Evolutionary conservation across 2,888 invertebrate genomes (phyloP).

Genomic region (Eulithis prunata): DNA sequence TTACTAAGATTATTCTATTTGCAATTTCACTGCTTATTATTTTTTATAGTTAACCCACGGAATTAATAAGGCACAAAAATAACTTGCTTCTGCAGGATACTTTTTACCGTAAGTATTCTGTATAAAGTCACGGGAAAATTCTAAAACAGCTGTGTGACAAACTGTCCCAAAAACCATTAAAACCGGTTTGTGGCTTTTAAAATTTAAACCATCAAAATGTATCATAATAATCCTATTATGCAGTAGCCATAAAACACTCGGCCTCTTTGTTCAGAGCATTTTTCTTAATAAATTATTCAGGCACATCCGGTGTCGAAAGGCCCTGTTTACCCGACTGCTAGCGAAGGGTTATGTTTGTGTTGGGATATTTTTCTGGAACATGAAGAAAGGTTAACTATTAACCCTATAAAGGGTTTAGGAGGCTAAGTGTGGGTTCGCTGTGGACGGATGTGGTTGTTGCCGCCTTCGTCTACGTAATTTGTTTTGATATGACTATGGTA

Average conservation of each 20-base stretch:
- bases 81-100: too few species aligned
- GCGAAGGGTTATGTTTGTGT: conserved; percentile 44
- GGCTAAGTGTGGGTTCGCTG: conserved; percentile 50
- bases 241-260: conserved; percentile 53
- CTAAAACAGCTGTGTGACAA: too few species aligned
- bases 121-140: too few species aligned
- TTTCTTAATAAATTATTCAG: conserved; percentile 67
- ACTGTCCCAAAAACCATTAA: conserved; percentile 6
- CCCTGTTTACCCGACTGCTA: conserved; percentile 34
- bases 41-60: too few species aligned
- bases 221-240: conserved; percentile 34
- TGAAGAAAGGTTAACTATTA: conserved; percentile 57
- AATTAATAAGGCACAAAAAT: too few species aligned
- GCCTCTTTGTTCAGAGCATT: conserved; percentile 57
- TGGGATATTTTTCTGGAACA: conserved; percentile 59
- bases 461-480: conserved; percentile 37
- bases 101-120: too few species aligned
- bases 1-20: too few species aligned
- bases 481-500: conserved; percentile 32
- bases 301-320: conserved; percentile 62
- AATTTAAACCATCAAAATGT: conserved; percentile 36
- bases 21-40: too few species aligned
- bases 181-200: neutral
- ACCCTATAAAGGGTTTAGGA: conserved; percentile 56
- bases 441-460: conserved; percentile 50